Base-by-base conservation (phyloP, 1,140 invertebrate species). In the Drosophila carrolli region DNA sequence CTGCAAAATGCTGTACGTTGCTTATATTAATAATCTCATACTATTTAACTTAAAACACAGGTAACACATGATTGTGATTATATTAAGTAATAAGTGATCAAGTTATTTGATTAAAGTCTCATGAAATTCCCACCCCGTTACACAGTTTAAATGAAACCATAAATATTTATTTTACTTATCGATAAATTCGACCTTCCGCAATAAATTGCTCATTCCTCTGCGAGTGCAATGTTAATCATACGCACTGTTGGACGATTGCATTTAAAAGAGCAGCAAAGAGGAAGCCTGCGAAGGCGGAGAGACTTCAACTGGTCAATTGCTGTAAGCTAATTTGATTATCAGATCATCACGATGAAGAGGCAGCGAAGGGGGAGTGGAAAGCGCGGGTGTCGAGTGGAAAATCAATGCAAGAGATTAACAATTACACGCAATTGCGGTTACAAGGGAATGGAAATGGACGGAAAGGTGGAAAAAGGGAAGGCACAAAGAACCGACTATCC, bases 341-440 rank as follows among this genome's bases (percentile, higher is more conserved):
- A 48, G 56, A 66, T 68, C 65, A 68, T 53, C 65, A 44, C 59
- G 60, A 47, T 43, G 14, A 29, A 38, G 5, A 11, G 6, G n/a
- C 1, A 0, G 6, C 9, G 10, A 4, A 4, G n/a, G n/a, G 41
- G 14, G 5, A 19, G 1, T 23, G 44, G 44, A 51, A 38, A 65
- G 10, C 7, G 11, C 23, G 48, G 13, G 5, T 47, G 40, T 32
- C n/a, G 59, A 46, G 47, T 46, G 57, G 57, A 81, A 85, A 86
- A 86, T 86, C 82, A 88, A 75, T 86, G 82, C 79, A 57, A 44
- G 72, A 75, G 78, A 86, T 86, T 88, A 82, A 86, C 78, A 86
- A 82, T 88, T 88, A 86, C 79, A 58, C 40, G 35, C 27, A 78
- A 78, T 82, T 85, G 65, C 63, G 81, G 81, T 85, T 75, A 71